Percentiles rank a stretch among this genome's conserved stretches.
Evolutionary conservation across 2,797 vertebrate species (phyloP).

Genomic region (Protonibea diacanthus): DNA sequence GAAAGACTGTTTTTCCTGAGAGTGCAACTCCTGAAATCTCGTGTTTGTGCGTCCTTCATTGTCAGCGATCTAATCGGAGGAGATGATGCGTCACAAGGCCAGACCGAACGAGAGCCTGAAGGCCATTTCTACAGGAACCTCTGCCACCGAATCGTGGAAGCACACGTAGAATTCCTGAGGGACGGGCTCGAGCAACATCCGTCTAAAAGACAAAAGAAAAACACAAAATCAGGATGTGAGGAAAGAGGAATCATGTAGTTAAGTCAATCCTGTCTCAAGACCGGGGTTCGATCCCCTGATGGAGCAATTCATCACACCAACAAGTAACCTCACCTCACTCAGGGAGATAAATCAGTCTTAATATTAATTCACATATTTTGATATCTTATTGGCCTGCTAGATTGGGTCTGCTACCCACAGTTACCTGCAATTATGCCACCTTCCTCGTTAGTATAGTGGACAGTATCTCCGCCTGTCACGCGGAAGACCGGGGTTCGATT

Average conservation of each 20-base stretch:
- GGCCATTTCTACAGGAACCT: conserved; percentile 94
- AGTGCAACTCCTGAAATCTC: neutral
- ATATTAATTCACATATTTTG: neutral
- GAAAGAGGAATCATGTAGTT: too few relatives aligned
- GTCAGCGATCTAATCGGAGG: neutral
- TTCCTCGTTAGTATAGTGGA: conserved; percentile 2
- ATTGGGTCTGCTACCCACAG: too few relatives aligned
- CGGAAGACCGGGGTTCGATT: conserved; percentile 51
- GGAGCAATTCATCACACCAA: too few relatives aligned
- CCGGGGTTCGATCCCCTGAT: too few relatives aligned
- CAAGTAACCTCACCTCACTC: too few relatives aligned
- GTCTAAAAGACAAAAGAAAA: conserved; percentile 78
- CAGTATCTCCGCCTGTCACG: conserved; percentile 44
- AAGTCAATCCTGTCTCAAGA: too few relatives aligned
- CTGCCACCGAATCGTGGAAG: conserved; percentile 96
- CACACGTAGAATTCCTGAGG: conserved; percentile 97
- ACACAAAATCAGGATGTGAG: too few relatives aligned
- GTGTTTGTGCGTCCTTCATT: neutral
- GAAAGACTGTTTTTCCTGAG: conserved; percentile 56
- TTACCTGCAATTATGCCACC: too few relatives aligned
- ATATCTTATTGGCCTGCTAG: too few relatives aligned
- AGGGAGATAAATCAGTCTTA: too few relatives aligned
- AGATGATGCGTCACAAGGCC: conserved; percentile 77
- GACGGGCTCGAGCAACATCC: conserved; percentile 92
- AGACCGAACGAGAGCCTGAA: conserved; percentile 95